phyloP scores from a whole-genome alignment of 2,888 invertebrate genomes.

The Cancer borealis region DNA sequence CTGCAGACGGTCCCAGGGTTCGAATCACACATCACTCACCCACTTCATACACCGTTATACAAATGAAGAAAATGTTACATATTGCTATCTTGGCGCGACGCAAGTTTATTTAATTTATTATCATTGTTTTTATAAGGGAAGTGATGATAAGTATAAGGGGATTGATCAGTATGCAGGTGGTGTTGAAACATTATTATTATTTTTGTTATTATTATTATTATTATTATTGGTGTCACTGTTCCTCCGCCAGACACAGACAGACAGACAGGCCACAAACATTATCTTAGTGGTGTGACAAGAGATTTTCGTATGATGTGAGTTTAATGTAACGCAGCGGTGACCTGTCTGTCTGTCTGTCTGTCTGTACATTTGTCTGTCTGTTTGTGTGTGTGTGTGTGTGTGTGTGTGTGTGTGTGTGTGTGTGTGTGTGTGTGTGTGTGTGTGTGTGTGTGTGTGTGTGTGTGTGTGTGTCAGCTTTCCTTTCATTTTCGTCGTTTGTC shows the following conservation, averaged over 20 bases:
- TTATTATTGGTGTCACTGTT: too few relatives aligned
- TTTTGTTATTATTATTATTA: too few relatives aligned
- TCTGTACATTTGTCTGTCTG: background rate
- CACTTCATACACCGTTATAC: background rate
- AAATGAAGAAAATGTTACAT: background rate
- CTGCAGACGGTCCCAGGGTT: background rate
- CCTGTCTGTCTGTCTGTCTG: background rate
- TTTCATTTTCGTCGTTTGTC: background rate
- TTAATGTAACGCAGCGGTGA: background rate
- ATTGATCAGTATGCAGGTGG: too few relatives aligned
- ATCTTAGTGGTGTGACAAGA: background rate
- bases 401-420: background rate
- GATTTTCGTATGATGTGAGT: background rate
- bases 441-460: background rate
- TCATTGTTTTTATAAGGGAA: too few relatives aligned
- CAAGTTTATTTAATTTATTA: too few relatives aligned
- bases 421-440: background rate
- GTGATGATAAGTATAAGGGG: too few relatives aligned
- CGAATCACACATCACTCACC: background rate
- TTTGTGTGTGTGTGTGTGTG: background rate
- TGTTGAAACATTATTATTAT: too few relatives aligned
- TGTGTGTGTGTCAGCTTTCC: background rate
- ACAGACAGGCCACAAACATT: background rate
- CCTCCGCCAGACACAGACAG: background rate
- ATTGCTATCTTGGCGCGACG: too few relatives aligned